Base-by-base conservation (phyloP, 2,113 vertebrate genomes). In the Bubo bubo region DNA sequence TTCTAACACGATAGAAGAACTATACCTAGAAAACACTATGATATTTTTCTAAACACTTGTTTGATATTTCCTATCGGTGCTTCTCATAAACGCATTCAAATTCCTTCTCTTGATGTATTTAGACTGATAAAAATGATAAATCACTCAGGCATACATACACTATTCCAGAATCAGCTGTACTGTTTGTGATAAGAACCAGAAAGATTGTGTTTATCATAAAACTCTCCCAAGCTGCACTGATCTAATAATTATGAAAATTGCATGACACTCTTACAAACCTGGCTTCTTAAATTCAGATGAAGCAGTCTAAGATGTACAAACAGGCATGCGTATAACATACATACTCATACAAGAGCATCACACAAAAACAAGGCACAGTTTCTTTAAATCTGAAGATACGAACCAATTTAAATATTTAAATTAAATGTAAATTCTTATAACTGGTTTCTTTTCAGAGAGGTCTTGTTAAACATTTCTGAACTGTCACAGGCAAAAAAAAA, bases 21-120 rank as follows among this genome's bases (percentile, higher is more conserved):
- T 68, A 79, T 93, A 94, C 45, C n/a, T 82, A 74, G n/a, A 41
- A 80, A 75, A 86, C 75, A 49, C 45, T 94, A 18, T 86, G 89
- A 91, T 81, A 59, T 22, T 60, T 77, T 41, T 84, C 86, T 95
- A 95, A 96, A 93, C 64, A 89, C 30, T 95, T 92, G 63, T 79
- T 93, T 94, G 86, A 86, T 93, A 93, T 91, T 67, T 83, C 95
- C 81, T 63, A 95, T 20, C 35, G 88, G 50, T 82, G 64, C 39
- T 64, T 24, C 79, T 55, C 39, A 55, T 73, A 86, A 95, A 94
- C 52, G 79, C 58, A 82, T 66, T 94, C 37, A 87, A 81, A 86
- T 64, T 63, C 50, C 55, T 70, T 59, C 34, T 89, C 85, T 86
- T 82, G 77, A 90, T 95, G 39, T 72, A 74, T 84, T 85, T 81